phyloP scores from a whole-genome alignment of 2,113 vertebrate genomes.

The Hiodon tergisus region DNA sequence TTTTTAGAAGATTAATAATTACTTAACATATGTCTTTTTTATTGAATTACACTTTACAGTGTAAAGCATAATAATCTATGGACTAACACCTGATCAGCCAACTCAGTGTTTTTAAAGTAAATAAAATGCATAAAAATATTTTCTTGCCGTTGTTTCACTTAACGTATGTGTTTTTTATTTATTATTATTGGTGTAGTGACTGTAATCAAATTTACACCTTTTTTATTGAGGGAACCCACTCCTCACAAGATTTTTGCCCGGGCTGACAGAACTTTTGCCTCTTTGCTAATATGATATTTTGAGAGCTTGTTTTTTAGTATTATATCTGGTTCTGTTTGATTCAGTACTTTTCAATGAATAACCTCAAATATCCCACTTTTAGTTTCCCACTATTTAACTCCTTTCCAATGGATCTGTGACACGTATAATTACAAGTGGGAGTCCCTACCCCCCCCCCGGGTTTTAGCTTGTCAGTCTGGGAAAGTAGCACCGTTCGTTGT shows the following conservation, averaged over 20 bases:
- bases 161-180: not conserved
- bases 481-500: constrained; percentile 1
- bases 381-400: not conserved
- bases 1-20: too few species aligned
- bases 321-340: not conserved
- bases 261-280: not conserved
- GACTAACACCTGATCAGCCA: too few species aligned
- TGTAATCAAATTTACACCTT: too few species aligned
- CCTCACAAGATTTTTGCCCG: not conserved
- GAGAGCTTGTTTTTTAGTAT: not conserved
- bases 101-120: too few species aligned
- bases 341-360: constrained; percentile 7
- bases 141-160: not conserved
- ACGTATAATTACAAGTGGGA: constrained; percentile 5
- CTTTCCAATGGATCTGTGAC: not conserved
- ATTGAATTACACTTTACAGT: too few species aligned
- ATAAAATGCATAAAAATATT: not conserved
- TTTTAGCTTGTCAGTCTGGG: not conserved
- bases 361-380: constrained; percentile 4
- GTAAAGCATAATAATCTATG: too few species aligned
- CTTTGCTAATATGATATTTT: not conserved
- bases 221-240: not conserved
- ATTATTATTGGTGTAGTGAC: too few species aligned
- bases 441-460: not conserved
- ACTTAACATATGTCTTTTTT: too few species aligned